These are phyloP conservation scores for Syngnathoides biaculeatus DNA, from an alignment of 2,113 vertebrate genomes.

Conservation along the genomic window DNA sequence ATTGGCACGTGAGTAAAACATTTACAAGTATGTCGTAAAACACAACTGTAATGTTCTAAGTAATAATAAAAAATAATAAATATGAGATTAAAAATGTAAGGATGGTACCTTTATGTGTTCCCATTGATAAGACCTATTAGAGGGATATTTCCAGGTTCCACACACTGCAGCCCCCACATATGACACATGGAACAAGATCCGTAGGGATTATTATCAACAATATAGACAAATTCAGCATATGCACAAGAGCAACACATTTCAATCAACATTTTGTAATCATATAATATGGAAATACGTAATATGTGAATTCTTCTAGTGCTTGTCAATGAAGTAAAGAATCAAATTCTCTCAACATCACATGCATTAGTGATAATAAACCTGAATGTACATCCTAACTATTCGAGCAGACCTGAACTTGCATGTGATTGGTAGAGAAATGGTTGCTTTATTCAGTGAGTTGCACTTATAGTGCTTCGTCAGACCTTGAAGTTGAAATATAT, in stretches of 20 bases:
- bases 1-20: neutral
- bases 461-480: conserved; percentile 30
- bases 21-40: neutral
- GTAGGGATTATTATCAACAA: conserved; percentile 53
- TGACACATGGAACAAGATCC: conserved; percentile 65
- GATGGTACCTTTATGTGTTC: conserved; percentile 71
- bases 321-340: conserved; percentile 64
- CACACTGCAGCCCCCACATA: conserved; percentile 68
- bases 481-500: conserved; percentile 10
- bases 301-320: conserved; percentile 25
- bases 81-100: conserved; percentile 40
- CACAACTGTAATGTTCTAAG: neutral
- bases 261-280: neutral
- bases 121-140: conserved; percentile 70
- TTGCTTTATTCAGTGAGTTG: conserved; percentile 62
- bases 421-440: conserved; percentile 61
- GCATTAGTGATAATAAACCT: conserved; percentile 28
- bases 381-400: neutral
- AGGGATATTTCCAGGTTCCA: conserved; percentile 75
- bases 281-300: neutral
- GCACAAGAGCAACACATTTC: conserved; percentile 8
- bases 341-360: conserved; percentile 62
- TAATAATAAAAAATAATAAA: conserved; percentile 14
- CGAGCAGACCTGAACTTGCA: conserved; percentile 28
- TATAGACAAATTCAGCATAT: conserved; percentile 35